phyloP scores from a whole-genome alignment of 2,888 invertebrate genomes.

The Caprella mutica region DNA sequence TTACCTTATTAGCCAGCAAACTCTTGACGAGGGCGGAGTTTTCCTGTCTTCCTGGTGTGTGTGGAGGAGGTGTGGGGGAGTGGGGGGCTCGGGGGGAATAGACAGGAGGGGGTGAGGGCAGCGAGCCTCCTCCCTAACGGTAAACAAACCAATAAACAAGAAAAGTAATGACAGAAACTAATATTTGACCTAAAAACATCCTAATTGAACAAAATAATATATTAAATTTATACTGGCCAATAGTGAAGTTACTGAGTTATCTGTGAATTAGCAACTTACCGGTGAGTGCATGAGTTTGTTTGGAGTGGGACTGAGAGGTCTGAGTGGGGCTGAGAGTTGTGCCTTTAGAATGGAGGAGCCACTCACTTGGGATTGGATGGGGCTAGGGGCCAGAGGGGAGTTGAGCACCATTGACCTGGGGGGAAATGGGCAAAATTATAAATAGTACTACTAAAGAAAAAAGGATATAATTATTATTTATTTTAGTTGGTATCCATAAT shows the following conservation, averaged over 20 bases:
- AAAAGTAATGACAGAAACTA: too few relatives aligned
- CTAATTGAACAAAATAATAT: too few relatives aligned
- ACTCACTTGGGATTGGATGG: not conserved
- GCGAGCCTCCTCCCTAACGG: not conserved
- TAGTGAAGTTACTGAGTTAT: too few relatives aligned
- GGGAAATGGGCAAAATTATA: too few relatives aligned
- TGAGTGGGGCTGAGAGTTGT: slow-evolving; percentile 60
- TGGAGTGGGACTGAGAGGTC: slow-evolving; percentile 30
- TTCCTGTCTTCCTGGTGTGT: slow-evolving; percentile 18
- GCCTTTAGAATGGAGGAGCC: slow-evolving; percentile 62
- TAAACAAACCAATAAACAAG: not conserved
- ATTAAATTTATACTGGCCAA: too few relatives aligned
- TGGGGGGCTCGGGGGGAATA: slow-evolving; percentile 5
- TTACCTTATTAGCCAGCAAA: slow-evolving; percentile 85
- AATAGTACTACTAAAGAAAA: too few relatives aligned
- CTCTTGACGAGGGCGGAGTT: slow-evolving; percentile 70
- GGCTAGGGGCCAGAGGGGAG: not conserved
- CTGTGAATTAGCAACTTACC: too few relatives aligned
- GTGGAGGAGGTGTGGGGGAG: slow-evolving; percentile 2
- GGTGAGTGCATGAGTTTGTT: too few relatives aligned
- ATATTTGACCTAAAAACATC: too few relatives aligned
- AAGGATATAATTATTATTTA: too few relatives aligned
- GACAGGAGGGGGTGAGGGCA: slow-evolving; percentile 4
- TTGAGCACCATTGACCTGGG: too few relatives aligned
- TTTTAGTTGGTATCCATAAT: too few relatives aligned